phyloP scores from a whole-genome alignment of 2,113 vertebrate genomes.

The Ia io region DNA sequence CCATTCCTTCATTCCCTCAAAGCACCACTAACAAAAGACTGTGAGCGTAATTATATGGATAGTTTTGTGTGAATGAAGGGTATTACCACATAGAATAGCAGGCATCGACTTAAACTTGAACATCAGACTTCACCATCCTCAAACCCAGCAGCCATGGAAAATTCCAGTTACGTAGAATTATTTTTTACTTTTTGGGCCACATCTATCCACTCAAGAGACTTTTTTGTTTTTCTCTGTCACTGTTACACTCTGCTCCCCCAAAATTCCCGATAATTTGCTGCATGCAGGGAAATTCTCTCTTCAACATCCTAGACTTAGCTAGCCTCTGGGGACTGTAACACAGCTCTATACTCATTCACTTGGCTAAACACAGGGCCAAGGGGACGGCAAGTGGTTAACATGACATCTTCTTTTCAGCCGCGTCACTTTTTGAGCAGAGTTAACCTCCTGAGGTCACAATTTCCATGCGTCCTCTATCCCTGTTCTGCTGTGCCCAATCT shows the following conservation, averaged over 20 bases:
- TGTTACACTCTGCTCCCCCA: neutral
- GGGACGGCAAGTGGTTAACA: accelerated
- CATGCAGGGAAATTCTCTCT: neutral
- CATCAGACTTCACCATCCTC: neutral
- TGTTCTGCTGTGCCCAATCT: neutral
- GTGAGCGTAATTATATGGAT: neutral
- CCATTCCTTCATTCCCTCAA: neutral
- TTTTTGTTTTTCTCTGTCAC: neutral
- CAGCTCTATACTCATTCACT: neutral
- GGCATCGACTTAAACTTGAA: neutral
- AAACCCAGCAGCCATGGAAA: neutral
- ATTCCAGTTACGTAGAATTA: neutral
- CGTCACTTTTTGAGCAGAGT: neutral
- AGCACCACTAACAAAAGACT: neutral
- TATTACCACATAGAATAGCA: neutral
- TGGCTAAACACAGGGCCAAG: neutral
- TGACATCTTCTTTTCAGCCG: neutral
- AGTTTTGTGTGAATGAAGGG: neutral
- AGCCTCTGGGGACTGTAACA: neutral
- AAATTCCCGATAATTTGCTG: neutral
- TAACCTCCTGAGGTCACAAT: neutral
- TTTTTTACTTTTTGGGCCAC: neutral
- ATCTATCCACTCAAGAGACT: neutral
- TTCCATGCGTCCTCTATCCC: neutral
- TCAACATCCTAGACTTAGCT: neutral